Evolutionary conservation across 2,113 vertebrate species (phyloP), one percentile per base, ranked within the genome.

Genomic region (Ahaetulla prasina): DNA sequence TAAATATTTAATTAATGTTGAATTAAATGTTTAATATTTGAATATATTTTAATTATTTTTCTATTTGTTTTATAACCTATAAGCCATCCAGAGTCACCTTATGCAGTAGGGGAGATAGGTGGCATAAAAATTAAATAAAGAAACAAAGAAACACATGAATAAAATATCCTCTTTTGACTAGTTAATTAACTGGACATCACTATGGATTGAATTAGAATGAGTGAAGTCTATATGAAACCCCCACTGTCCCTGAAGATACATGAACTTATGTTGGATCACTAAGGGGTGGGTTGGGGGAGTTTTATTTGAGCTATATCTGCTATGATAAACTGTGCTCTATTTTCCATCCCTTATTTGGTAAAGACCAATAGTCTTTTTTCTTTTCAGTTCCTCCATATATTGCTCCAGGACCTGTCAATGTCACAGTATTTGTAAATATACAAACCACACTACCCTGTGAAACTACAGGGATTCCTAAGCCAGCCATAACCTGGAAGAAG

Each of bases 361-460:
- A 89, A 89, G 30, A 80, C 1, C 54, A 4, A 18, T 89, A 11
- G 8, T 27, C 30, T 1, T 87, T 30, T 90, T 88, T 96, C 52
- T 43, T 50, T 43, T 53, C 96, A 99, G 99, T 99, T 91, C 97
- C 98, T 96, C 98, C 99, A 2, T 96, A 97, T 47, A 98, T 99
- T 90, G 96, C 97, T 90, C 95, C 95, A 49, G 98, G 98, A 49
- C 97, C 96, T 85, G 97, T 94, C 2, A 98, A 99, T 80, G 95
- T 99, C 94, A 99, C 99, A 0, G 98, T 98, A 85, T 98, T 96
- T 0, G 98, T 99, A n/a, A 99, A 99, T 60, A 96, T 98, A 92
- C 99, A 99, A 97, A 98, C 98, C 68, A 99, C 98, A 12, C 95
- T 99, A 95, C 97, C 98, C 45, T 99, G 99, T 90, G 99, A 99